Conservation (phyloP, 2,113 vertebrate species). For the Forbesichthys papilliferus region DNA sequence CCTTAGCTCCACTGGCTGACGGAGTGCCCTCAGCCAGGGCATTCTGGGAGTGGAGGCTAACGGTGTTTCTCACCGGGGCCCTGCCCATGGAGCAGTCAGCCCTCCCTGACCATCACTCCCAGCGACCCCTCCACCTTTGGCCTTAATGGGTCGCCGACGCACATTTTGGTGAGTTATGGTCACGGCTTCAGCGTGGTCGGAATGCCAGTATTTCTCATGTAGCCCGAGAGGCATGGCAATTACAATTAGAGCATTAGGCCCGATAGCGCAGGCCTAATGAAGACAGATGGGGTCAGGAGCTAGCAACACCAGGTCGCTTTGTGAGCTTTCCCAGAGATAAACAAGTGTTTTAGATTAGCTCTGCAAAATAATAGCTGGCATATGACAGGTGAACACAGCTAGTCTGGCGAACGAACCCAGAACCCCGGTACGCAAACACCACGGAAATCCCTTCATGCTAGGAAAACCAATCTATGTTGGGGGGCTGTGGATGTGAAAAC, state of each 20-base stretch:
- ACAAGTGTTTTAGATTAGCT: slow-evolving; percentile 38
- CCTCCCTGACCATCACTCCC: slow-evolving; percentile 33
- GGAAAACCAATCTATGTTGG: slow-evolving; percentile 23
- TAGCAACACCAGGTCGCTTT: slow-evolving; percentile 47
- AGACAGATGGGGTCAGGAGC: slow-evolving; percentile 63
- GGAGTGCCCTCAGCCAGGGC: slow-evolving; percentile 60
- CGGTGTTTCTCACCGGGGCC: slow-evolving; percentile 50
- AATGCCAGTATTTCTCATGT: slow-evolving; percentile 58
- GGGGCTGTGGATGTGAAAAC: slow-evolving; percentile 34
- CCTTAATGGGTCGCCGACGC: slow-evolving; percentile 33
- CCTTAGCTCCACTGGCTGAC: slow-evolving; percentile 61
- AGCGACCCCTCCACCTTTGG: slow-evolving; percentile 53
- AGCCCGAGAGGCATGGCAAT: slow-evolving; percentile 52
- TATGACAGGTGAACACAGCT: slow-evolving; percentile 49
- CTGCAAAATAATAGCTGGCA: slow-evolving; percentile 26
- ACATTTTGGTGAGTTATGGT: slow-evolving; percentile 45
- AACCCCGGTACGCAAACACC: slow-evolving; percentile 11
- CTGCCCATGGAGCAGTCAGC: slow-evolving; percentile 30
- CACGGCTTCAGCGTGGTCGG: slow-evolving; percentile 25
- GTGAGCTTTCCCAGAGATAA: slow-evolving; percentile 35
- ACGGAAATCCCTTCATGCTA: slow-evolving; percentile 3
- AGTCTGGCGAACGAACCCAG: background rate
- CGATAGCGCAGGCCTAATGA: slow-evolving; percentile 59
- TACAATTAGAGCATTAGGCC: slow-evolving; percentile 56
- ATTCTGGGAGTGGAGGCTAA: slow-evolving; percentile 56